Evolutionary conservation across 1,140 invertebrate genomes (phyloP).

Genomic region (Drosophila oshimai): DNA sequence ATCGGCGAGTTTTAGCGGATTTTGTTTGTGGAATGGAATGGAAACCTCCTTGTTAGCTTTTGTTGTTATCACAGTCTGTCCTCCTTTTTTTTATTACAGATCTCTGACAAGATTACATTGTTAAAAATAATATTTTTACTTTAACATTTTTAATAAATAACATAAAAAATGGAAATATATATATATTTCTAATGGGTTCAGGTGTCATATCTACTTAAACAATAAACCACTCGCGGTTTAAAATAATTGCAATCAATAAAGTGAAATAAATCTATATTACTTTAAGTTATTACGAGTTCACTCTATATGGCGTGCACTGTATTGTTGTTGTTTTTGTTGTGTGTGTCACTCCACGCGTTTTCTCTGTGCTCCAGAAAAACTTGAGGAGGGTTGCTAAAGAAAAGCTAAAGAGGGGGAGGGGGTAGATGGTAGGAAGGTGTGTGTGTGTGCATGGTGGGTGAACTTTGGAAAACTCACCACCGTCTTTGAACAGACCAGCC

Average conservation of each 20-base stretch:
- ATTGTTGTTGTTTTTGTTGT: constrained; percentile 15
- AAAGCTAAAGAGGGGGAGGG: not conserved
- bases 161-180: no score
- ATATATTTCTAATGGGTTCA: no score
- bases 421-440: constrained; percentile 2
- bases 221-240: no score
- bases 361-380: constrained; percentile 32
- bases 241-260: no score
- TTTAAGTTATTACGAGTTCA: not conserved
- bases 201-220: no score
- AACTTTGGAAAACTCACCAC: constrained; percentile 42
- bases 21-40: constrained; percentile 43
- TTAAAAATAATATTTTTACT: no score
- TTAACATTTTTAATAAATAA: no score
- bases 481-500: constrained; percentile 25
- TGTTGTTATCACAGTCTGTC: not conserved
- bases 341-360: constrained; percentile 37
- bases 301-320: not conserved
- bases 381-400: constrained; percentile 21
- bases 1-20: constrained; percentile 49
- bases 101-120: no score
- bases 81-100: not conserved
- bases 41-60: constrained; percentile 10
- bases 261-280: no score
- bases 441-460: constrained; percentile 10